Conservation (phyloP, 2,113 vertebrate genomes). For the Silurus glanis region DNA sequence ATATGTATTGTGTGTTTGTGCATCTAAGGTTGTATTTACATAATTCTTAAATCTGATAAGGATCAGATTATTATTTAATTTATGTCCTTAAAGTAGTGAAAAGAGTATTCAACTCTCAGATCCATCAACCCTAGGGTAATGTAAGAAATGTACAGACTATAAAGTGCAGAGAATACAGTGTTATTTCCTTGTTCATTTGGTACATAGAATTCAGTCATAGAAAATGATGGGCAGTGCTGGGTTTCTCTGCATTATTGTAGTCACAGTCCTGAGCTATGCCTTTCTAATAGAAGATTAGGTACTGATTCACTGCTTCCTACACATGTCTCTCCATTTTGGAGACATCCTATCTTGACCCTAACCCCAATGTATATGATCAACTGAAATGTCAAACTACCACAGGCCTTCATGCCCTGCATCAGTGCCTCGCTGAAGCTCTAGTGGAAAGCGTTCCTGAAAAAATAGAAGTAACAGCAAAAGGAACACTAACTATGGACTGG, state of each 20-base stretch:
- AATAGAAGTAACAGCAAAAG: background rate
- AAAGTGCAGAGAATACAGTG: too few relatives aligned
- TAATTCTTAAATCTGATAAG: too few relatives aligned
- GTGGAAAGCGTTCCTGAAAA: background rate
- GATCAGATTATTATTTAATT: too few relatives aligned
- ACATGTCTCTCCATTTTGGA: background rate
- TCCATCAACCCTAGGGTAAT: background rate
- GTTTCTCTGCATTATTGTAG: slow-evolving; percentile 34
- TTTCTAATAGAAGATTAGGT: background rate
- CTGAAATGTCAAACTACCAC: too few relatives aligned
- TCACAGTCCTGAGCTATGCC: slow-evolving; percentile 3
- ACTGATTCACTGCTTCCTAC: background rate
- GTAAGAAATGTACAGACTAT: background rate
- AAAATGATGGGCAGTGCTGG: background rate
- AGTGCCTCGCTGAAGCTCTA: background rate
- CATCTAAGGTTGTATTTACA: too few relatives aligned
- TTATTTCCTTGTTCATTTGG: too few relatives aligned
- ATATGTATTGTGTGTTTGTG: too few relatives aligned
- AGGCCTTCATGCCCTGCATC: too few relatives aligned
- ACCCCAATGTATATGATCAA: too few relatives aligned
- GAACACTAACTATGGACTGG: background rate
- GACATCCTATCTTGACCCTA: too few relatives aligned
- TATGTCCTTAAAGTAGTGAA: background rate
- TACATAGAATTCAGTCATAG: too few relatives aligned
- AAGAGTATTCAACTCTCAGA: background rate